These are phyloP conservation scores for Acleris emargana DNA, from an alignment of 2,888 invertebrate species.

Conservation along the genomic window DNA sequence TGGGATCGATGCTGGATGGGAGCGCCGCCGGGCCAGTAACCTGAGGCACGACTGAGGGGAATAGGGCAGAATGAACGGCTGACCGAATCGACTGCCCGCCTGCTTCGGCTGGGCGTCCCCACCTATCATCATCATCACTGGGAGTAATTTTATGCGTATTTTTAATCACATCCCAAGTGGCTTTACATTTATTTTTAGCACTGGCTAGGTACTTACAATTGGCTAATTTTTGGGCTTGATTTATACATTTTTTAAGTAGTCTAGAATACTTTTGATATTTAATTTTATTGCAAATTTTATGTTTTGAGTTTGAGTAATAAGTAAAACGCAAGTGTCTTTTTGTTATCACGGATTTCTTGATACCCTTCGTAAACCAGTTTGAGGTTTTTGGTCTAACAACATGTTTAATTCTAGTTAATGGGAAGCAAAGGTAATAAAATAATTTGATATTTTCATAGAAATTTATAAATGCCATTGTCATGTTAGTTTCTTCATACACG, in stretches of 20 bases:
- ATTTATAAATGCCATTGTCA: neutral
- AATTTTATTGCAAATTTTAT: neutral
- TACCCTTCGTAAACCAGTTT: too few species aligned
- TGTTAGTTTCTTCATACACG: neutral
- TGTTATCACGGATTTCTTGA: too few species aligned
- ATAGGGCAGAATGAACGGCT: too few species aligned
- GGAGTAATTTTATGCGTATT: neutral
- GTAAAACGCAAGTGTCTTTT: too few species aligned
- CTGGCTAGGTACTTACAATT: slow-evolving; percentile 2
- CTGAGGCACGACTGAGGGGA: too few species aligned
- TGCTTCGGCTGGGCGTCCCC: too few species aligned
- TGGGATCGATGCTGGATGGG: too few species aligned
- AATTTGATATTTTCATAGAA: neutral
- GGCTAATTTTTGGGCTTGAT: slow-evolving; percentile 9
- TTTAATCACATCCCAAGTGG: slow-evolving; percentile 10
- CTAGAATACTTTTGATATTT: slow-evolving; percentile 1
- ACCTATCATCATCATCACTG: too few species aligned
- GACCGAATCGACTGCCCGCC: too few species aligned
- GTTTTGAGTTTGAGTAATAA: too few species aligned
- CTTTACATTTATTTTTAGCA: slow-evolving; percentile 15
- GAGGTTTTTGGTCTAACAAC: too few species aligned
- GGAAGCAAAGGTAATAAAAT: slow-evolving; percentile 2
- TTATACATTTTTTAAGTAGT: slow-evolving; percentile 13
- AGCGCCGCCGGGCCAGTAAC: too few species aligned
- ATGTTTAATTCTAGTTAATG: neutral